phyloP scores from a whole-genome alignment of 2,797 vertebrate genomes.

The Zenarchopterus dispar region DNA sequence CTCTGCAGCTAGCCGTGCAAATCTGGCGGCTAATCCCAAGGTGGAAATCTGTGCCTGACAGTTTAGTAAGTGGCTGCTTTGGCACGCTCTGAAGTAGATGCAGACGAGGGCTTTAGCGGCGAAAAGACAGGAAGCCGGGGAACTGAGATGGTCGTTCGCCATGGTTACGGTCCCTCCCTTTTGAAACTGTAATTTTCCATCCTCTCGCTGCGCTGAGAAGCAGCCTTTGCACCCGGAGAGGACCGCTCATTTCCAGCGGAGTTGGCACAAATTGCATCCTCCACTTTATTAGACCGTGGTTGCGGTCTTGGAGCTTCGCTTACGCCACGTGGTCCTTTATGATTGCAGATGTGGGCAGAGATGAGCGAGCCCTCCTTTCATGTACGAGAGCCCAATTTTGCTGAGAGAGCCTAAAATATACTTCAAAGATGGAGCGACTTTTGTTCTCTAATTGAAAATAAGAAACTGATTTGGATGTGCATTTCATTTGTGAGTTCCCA shows the following conservation, averaged over 20 bases:
- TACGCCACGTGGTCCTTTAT: slow-evolving; percentile 61
- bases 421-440: slow-evolving; percentile 72
- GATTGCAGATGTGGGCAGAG: slow-evolving; percentile 63
- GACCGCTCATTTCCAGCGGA: slow-evolving; percentile 70
- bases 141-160: slow-evolving; percentile 67
- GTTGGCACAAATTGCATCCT: slow-evolving; percentile 74
- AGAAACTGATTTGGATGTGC: slow-evolving; percentile 55
- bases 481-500: slow-evolving; percentile 39
- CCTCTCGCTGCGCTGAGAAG: slow-evolving; percentile 58
- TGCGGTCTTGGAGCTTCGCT: slow-evolving; percentile 49
- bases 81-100: slow-evolving; percentile 43
- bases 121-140: slow-evolving; percentile 54
- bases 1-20: slow-evolving; percentile 55
- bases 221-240: slow-evolving; percentile 40
- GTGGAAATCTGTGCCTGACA: slow-evolving; percentile 63
- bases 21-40: slow-evolving; percentile 68
- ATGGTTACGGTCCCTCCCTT: slow-evolving; percentile 77
- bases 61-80: slow-evolving; percentile 39
- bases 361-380: slow-evolving; percentile 67
- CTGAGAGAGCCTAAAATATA: slow-evolving; percentile 50
- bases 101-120: slow-evolving; percentile 45
- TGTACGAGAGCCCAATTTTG: slow-evolving; percentile 54
- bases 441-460: slow-evolving; percentile 64
- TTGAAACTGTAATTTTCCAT: slow-evolving; percentile 78
- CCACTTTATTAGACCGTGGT: slow-evolving; percentile 65